Evolutionary conservation across 53 echinoderm and acorn worm species (phyloP), one percentile per base, ranked within the genome.

Genomic region (Paelopatides confundens): DNA sequence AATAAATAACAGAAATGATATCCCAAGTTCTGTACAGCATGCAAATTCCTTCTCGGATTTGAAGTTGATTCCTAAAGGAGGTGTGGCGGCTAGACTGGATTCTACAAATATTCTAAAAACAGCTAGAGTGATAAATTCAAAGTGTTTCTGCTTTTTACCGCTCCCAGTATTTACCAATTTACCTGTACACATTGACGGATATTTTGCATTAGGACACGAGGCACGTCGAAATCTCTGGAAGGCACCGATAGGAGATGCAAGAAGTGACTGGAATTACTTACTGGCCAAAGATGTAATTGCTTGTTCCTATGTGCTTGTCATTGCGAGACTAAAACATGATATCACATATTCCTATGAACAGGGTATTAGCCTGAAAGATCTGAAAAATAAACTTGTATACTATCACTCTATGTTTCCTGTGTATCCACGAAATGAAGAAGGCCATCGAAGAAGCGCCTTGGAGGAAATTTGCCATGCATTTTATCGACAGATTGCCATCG

Each of bases 131-230:
- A 24, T 40, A 11, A 46, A 69, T 14, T 69, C 69, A 31, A 94
- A 66, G 31, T 69, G 53, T 48, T 97, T 90, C 71, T 94, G 89
- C 78, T 90, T 88, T 47, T 84, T 95, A 2, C 98, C 95, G 29
- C 87, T 95, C 0, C 67, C 87, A 39, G 66, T 94, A 32, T 65
- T 33, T 21, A 90, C 98, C 10, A 90, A 78, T 17, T 79, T 97
- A 11, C 95, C 95, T 1, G 89, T 97, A 18, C 98, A 97, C 62
- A 81, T 94, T 35, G 91, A 97, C 79, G 98, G 95, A 3, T 90
- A 88, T 43, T 97, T 97, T 63, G 87, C 91, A 17, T 65, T 91
- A n/a, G 91, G 82, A 47, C 85, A 91, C 52, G 91, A 91, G 36
- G 82, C 87, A 13, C 64, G 91, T 12, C 81, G 91, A 84, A 70